Evolutionary conservation across 1,140 invertebrate genomes (phyloP), one percentile per base, ranked within the genome.

Genomic region (Heliconius congener): DNA sequence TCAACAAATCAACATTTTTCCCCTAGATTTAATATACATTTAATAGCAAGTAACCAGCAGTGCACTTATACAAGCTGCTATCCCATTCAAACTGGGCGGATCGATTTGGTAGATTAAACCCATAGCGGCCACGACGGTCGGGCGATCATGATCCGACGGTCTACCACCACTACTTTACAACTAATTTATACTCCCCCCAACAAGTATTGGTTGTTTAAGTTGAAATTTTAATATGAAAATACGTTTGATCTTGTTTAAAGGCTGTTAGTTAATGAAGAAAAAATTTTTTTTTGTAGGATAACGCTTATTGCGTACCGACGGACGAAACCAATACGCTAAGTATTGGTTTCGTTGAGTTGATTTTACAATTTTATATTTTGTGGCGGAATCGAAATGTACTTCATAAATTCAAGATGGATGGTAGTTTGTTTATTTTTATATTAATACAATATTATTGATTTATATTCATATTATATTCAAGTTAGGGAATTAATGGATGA

Each of bases 71-170:
- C 71, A 71, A 71, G 37, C 37, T 19, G 30, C 30, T 71, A 39
- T 71, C 71, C 71, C n/a, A 37, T 71, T 71, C 37, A 71, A 71
- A 72, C 30, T 46, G 42, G 72, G 42, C 42, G 72, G 27, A 80
- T 80, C 78, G 78, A 80, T 80, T 74, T 76, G 50, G 74, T 80
- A 80, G 79, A 80, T 80, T 76, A 76, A 76, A 71, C 71, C 27
- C 46, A 60, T 57, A 55, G 73, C 78, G 74, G 74, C 73, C 70
- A 74, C 78, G 78, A 30, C 34, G 78, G 76, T 77, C 74, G 70
- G 46, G 30, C 55, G 50, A 73, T 71, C 74, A 37, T 75, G 73
- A 72, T 72, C 73, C 70, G 74, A 66, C 46, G 78, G 73, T 79
- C 30, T 71, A 73, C 79, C 79, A 42, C 79, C 37, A 76, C 79